A percentile compares a stretch with the other conserved stretches of the same genome.
Evolutionary conservation across 2,113 vertebrate species (phyloP).

Genomic region (Amphiprion percula): DNA sequence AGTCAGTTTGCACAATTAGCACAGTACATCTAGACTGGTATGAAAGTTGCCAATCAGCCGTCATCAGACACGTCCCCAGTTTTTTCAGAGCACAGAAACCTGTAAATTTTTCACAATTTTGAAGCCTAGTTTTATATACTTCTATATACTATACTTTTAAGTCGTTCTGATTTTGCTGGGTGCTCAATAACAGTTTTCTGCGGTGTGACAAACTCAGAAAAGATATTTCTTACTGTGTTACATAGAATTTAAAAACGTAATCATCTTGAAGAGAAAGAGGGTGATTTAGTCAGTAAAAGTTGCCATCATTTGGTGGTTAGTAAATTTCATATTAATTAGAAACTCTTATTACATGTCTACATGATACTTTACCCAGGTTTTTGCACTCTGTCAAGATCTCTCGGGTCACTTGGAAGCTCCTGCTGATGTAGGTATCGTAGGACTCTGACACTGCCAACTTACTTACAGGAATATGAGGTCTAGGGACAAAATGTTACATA

Average conservation of each 20-base stretch:
- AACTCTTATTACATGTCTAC: background rate
- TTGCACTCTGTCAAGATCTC: slow-evolving; percentile 96
- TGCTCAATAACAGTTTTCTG: no score
- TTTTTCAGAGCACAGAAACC: no score
- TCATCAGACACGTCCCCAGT: no score
- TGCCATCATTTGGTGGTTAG: background rate
- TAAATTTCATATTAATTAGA: background rate
- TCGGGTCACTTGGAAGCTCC: slow-evolving; percentile 97
- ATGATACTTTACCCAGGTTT: slow-evolving; percentile 86
- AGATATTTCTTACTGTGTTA: no score
- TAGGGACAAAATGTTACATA: slow-evolving; percentile 54
- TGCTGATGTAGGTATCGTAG: slow-evolving; percentile 95
- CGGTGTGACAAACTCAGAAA: no score
- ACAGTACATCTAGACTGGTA: no score
- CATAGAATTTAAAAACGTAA: background rate
- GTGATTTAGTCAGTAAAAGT: background rate
- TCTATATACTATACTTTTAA: no score
- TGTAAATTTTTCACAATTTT: no score
- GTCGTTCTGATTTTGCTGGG: no score
- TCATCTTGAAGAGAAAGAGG: background rate
- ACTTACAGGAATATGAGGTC: slow-evolving; percentile 96
- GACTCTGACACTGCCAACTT: slow-evolving; percentile 94
- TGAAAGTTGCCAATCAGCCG: no score
- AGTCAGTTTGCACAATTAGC: no score
- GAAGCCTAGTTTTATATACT: no score